Base-by-base conservation (phyloP, 2,797 vertebrate species). In the Amphiprion clarkii region DNA sequence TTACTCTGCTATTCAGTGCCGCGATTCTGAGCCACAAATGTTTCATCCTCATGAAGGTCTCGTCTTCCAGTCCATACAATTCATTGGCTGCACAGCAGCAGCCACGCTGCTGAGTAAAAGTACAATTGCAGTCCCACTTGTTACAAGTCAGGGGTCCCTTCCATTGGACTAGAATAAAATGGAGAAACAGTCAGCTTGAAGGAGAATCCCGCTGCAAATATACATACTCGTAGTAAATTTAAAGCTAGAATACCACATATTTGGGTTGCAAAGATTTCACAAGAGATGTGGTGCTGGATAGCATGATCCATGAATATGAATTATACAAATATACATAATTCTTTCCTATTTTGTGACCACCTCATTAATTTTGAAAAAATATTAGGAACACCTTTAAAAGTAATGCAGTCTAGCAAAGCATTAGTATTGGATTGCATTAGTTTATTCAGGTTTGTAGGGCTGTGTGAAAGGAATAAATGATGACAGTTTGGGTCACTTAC, bases 21-120 rank as follows among this genome's bases (percentile, higher is more conserved):
- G 1, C 16, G 21, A 95, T 6, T 0, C 53, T 5, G 0, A 65
- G 2, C 89, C 81, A 90, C 53, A 95, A 16, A 6, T 6, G 0
- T 3, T 40, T 14, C n/a, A 95, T 62, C 59, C 78, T 83, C 0
- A 0, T 7, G 27, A 88, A 91, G 36, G 72, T 74, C 0, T 68
- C 12, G 0, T 93, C 88, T 62, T 95, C 93, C 17, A 94, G 2
- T 2, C 82, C 12, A 56, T 29, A 71, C 72, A 93, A 19, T 0
- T 92, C 82, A 0, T 72, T 76, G 44, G 88, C 83, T 2, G 82
- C 93, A 56, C 95, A 95, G 82, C 95, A 96, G 85, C 95, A 95
- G 39, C 93, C 72, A 0, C 86, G 84, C 70, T 92, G 88, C 1
- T 33, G 76, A 0, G 21, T 78, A 69, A 92, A 95, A 2, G 89